Evolutionary conservation across 2,113 vertebrate genomes (phyloP).

Genomic region (Deroptyus accipitrinus): DNA sequence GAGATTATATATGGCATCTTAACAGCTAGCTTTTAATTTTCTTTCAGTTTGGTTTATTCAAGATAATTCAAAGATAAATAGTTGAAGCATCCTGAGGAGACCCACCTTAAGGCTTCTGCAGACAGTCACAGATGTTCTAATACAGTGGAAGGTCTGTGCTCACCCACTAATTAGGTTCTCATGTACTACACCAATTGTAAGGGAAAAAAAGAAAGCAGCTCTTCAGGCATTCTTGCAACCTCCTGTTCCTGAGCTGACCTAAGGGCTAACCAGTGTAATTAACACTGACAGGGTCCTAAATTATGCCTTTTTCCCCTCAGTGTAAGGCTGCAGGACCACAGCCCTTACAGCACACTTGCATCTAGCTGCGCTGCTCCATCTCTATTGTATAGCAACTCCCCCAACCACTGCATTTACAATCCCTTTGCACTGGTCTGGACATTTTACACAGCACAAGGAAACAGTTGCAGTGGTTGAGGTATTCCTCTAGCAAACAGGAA

Average conservation of each 20-base stretch:
- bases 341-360: neutral
- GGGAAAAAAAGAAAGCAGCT: neutral
- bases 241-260: neutral
- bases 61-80: neutral
- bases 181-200: neutral
- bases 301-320: neutral
- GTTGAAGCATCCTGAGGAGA: neutral
- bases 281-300: neutral
- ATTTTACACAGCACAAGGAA: neutral
- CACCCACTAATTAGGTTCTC: neutral
- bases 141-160: neutral
- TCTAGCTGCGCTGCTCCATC: neutral
- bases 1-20: neutral
- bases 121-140: neutral
- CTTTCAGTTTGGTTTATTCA: neutral
- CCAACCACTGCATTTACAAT: neutral
- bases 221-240: neutral
- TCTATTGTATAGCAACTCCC: neutral
- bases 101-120: neutral
- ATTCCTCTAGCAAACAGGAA: neutral
- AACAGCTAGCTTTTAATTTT: neutral
- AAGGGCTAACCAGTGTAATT: neutral
- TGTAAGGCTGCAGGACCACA: neutral
- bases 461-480: neutral
- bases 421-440: neutral